Conservation (phyloP, 2,888 invertebrate species). For the Vanessa cardui region DNA sequence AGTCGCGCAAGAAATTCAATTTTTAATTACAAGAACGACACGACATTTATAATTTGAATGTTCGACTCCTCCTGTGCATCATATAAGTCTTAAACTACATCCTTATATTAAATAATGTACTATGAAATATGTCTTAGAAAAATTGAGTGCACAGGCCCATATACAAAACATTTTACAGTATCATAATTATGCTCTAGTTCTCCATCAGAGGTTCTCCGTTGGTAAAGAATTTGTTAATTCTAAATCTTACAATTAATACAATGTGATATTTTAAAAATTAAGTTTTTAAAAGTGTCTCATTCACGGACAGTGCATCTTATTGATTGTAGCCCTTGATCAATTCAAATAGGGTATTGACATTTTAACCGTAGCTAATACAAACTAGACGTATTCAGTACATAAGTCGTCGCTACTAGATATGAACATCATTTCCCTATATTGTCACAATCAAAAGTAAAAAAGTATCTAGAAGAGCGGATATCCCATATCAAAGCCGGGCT, state of each 20-base stretch:
- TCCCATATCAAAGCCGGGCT: background rate
- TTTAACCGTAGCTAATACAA: background rate
- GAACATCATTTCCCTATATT: slow-evolving; percentile 15
- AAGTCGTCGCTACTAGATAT: background rate
- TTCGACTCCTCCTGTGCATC: background rate
- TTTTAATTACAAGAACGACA: background rate
- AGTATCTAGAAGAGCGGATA: slow-evolving; percentile 5
- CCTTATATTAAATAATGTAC: slow-evolving; percentile 3
- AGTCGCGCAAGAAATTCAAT: background rate
- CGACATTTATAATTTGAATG: background rate
- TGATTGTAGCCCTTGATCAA: slow-evolving; percentile 28
- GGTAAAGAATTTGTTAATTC: background rate
- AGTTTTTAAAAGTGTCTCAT: slow-evolving; percentile 10
- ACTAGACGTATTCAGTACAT: background rate
- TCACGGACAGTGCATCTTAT: slow-evolving; percentile 10
- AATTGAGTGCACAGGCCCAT: slow-evolving; percentile 3
- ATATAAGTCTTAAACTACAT: background rate
- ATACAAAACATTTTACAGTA: slow-evolving; percentile 5
- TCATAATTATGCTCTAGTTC: background rate
- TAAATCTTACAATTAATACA: slow-evolving; percentile 9
- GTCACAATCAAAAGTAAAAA: slow-evolving; percentile 33
- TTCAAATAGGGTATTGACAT: slow-evolving; percentile 26
- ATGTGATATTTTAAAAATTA: background rate
- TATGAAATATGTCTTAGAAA: background rate
- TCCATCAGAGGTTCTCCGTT: background rate